Evolutionary conservation across 64 coral and sea anemone genomes (phyloP), one percentile per base, ranked within the genome.

Genomic region (Stylophora pistillata): DNA sequence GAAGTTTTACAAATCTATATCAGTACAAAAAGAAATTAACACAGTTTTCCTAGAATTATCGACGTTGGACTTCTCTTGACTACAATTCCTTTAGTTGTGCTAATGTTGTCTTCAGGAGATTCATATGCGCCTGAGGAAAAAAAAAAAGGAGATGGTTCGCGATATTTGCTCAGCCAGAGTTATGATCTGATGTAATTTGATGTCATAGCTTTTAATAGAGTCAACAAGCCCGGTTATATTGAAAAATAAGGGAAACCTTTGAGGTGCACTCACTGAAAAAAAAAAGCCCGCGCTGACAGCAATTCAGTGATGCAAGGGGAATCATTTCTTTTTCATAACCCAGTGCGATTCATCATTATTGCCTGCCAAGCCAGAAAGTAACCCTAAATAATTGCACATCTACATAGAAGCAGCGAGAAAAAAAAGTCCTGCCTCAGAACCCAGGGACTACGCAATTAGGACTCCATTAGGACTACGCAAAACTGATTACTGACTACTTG

Each of bases 61-160:
- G 11, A 63, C 52, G 21, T 84, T 23, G 47, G 18, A 26, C 61
- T 21, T 15, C 61, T 18, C 17, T 15, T 52, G 28, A 47, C 74
- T 89, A 92, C 87, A 94, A 72, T 94, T 94, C 92, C 66, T 94
- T 89, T 37, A 94, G 30, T 32, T 88, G 87, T 31, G 87, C 81
- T 90, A 94, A 30, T 71, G 92, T 94, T 63, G 89, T 90, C 82
- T 89, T 94, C 72, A 94, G 52, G 17, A 94, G 92, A 54, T 94
- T 88, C 30, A 41, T 23, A 64, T 94, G 92, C 0, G 92, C 92
- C 92, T 72, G 21, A 86, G 74, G n/a, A 79, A 20, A 4, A 69
- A 84, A 68, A 69, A 21, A 5, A 84, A 13, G 0, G 15, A 33
- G 61, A 47, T 47, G 37, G 37, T 47, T 47, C 7, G 3, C 3